Percentiles rank a stretch among this genome's conserved stretches.
These are phyloP conservation scores for Myrmophylax atrothorax DNA, from an alignment of 2,113 vertebrate species.

Conservation along the genomic window DNA sequence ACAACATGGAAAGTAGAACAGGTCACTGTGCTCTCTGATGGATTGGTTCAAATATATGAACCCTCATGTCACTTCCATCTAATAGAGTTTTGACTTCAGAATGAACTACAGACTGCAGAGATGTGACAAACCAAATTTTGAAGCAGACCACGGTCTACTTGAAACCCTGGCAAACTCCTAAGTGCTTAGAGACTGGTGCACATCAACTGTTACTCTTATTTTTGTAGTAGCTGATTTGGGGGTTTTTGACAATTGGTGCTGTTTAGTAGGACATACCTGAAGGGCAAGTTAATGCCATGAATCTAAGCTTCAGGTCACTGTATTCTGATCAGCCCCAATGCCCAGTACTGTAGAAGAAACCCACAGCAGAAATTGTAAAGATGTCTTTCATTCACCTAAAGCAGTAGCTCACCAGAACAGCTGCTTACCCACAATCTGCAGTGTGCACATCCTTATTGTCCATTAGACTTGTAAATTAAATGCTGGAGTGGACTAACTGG, in stretches of 20 bases:
- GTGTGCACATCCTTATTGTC: background rate
- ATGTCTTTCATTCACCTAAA: background rate
- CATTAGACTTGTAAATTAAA: constrained; percentile 37
- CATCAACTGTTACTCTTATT: background rate
- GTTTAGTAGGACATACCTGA: background rate
- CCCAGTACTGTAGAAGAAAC: background rate
- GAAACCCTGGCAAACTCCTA: background rate
- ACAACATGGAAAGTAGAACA: background rate
- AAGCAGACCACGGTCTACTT: background rate
- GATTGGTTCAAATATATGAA: background rate
- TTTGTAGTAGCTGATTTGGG: background rate
- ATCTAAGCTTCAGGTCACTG: background rate
- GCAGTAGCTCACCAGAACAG: background rate
- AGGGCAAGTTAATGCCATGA: background rate
- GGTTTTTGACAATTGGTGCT: background rate
- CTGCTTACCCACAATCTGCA: background rate
- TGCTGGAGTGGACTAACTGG: constrained; percentile 12
- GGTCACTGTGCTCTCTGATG: background rate
- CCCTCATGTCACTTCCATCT: background rate
- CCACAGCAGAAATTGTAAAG: background rate
- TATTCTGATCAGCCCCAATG: background rate
- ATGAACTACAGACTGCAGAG: background rate
- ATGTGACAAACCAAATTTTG: background rate
- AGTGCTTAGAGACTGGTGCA: background rate
- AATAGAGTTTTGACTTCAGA: background rate